Evolutionary conservation across 2,888 invertebrate species (phyloP).

Genomic region (Dyspetes luteomarginatus): DNA sequence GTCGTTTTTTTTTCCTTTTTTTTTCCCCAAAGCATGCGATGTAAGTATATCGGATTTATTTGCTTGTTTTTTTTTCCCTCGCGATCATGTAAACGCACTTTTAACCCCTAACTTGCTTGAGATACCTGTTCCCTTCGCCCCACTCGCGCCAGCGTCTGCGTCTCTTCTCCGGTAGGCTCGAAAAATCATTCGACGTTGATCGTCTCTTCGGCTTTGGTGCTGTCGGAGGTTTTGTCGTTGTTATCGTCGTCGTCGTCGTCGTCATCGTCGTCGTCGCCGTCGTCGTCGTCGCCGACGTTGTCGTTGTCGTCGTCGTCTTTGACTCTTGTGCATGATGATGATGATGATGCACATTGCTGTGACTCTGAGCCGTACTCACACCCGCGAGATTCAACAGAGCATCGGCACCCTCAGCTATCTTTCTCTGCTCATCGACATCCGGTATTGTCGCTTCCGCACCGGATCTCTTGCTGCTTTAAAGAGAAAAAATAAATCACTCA

Average conservation of each 20-base stretch:
- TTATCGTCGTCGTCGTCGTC: conserved; percentile 39
- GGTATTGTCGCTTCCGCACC: conserved; percentile 77
- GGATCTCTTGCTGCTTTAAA: conserved; percentile 75
- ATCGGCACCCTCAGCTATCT: conserved; percentile 91
- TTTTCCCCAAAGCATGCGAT: neutral
- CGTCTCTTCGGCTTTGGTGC: conserved; percentile 75
- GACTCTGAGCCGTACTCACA: conserved; percentile 82
- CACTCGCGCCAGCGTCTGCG: conserved; percentile 81
- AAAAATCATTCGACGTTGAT: conserved; percentile 75
- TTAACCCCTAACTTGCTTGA: conserved; percentile 81
- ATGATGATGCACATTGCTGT: conserved; percentile 67
- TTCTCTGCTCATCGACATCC: conserved; percentile 88
- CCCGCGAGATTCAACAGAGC: conserved; percentile 91
- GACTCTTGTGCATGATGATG: conserved; percentile 9
- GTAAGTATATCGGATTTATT: too few relatives aligned
- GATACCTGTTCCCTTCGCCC: conserved; percentile 80
- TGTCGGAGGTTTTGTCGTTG: conserved; percentile 45
- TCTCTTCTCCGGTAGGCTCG: conserved; percentile 75
- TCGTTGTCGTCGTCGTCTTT: conserved; percentile 46
- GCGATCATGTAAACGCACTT: conserved; percentile 28
- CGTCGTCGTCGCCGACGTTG: conserved; percentile 64
- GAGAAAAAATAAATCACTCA: too few relatives aligned
- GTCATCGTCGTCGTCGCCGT: conserved; percentile 63
- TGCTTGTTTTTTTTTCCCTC: neutral
- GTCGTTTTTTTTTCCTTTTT: conserved; percentile 12